phyloP scores from a whole-genome alignment of 2,888 invertebrate genomes.

The Eristalinus sepulchralis region DNA sequence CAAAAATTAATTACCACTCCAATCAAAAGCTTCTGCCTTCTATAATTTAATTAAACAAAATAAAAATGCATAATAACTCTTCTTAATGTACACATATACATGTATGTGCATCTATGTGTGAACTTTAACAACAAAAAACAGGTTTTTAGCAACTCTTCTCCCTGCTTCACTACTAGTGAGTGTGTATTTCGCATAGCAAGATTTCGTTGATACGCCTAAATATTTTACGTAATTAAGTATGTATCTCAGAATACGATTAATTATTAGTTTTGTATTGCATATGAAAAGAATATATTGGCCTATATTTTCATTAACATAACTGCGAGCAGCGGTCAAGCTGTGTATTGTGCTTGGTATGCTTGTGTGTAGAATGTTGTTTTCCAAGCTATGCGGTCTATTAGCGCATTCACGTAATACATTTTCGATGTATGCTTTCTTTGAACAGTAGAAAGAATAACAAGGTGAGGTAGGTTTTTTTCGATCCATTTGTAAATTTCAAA shows the following conservation, averaged over 20 bases:
- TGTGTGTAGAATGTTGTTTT: neutral
- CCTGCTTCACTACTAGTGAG: neutral
- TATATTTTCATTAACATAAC: conserved; percentile 41
- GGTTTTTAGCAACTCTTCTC: neutral
- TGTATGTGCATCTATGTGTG: neutral
- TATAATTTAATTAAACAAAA: neutral
- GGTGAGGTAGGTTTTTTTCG: neutral
- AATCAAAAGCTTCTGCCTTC: neutral
- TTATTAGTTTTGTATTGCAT: neutral
- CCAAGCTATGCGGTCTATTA: neutral
- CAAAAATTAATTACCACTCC: neutral
- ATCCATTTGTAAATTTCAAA: neutral
- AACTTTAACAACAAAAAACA: neutral
- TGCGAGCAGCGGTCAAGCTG: conserved; percentile 6
- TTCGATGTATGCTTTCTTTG: neutral
- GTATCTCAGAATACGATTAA: conserved; percentile 19
- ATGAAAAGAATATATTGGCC: conserved; percentile 26
- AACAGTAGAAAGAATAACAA: neutral
- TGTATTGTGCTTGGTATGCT: neutral
- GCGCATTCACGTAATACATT: conserved; percentile 11
- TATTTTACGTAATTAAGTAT: conserved; percentile 31
- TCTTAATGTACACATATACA: neutral
- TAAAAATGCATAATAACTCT: neutral
- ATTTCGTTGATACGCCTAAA: conserved; percentile 41
- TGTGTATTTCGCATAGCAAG: neutral